Base-by-base conservation (phyloP, 1,140 invertebrate genomes). In the Apocrypta bakeri region DNA sequence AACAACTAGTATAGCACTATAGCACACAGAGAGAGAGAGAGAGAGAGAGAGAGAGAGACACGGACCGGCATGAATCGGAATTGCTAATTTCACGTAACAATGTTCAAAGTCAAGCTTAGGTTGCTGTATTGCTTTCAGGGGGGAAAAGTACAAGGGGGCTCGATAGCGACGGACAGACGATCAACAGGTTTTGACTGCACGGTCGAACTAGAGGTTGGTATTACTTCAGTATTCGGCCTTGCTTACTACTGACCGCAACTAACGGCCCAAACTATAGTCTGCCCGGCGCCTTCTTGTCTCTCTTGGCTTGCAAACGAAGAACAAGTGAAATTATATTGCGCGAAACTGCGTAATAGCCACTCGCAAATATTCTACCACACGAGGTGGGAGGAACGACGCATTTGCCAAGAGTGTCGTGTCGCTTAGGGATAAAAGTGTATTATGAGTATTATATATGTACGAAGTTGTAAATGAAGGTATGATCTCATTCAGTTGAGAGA, bases 51-150 rank as follows among this genome's bases (percentile, higher is more conserved):
- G 17, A 17, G 12, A 48, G 48, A 37, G 21, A 56, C 1, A 1
- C 2, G 33, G 21, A 0, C 7, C 40, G 9, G 29, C 12, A 24
- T n/a, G 33, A 80, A 72, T 80, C 68, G 31, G 42, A 80, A 80
- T 80, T 80, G 78, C 78, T 80, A 72, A 80, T 80, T 80, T 72
- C 14, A 31, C n/a, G 29, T 31, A 63, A 37, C 78, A 63, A 80
- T 63, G 77, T 61, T 33, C 78, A 72, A 80, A 72, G 68, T 72
- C 48, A 80, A 72, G 48, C 68, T 61, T 21, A 61, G 21, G 25
- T n/a, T 14, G 78, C 17, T 56, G 48, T n/a, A 17, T 17, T 7
- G 48, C 21, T 6, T 6, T 17, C 66, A 61, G 17, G 27, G 48
- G 17, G 2, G 48, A 37, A 37, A 37, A 37, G 3, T 37, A 9